Evolutionary conservation across 2,113 vertebrate species (phyloP).

Genomic region (Callipepla squamata): DNA sequence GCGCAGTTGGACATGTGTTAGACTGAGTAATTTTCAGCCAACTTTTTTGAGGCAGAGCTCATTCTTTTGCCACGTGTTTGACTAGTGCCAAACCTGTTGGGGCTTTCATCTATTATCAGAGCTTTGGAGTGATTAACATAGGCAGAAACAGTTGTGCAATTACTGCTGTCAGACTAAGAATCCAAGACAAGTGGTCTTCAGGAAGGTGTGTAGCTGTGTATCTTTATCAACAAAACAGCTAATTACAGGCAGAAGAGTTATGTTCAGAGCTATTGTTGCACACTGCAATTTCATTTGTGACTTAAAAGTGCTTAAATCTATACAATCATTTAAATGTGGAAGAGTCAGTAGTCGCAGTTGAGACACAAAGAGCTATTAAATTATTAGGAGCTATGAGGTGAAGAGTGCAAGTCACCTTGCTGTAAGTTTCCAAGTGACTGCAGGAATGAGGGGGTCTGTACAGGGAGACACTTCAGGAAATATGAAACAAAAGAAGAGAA

Average conservation of each 20-base stretch:
- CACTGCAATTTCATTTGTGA: not conserved
- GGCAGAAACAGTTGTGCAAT: not conserved
- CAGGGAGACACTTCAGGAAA: not conserved
- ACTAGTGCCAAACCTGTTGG: not conserved
- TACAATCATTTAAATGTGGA: not conserved
- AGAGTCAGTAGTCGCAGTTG: not conserved
- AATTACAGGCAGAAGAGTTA: not conserved
- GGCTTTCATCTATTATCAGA: not conserved
- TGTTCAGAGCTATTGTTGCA: not conserved
- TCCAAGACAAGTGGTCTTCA: not conserved
- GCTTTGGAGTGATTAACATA: not conserved
- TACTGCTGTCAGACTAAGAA: not conserved
- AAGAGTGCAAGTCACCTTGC: not conserved
- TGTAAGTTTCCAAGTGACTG: not conserved
- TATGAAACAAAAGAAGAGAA: not conserved
- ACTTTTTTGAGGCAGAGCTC: not conserved
- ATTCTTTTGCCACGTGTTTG: not conserved
- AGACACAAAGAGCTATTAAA: not conserved
- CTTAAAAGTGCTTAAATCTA: not conserved
- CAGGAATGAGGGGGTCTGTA: not conserved
- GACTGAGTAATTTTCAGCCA: not conserved
- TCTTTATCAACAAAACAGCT: not conserved
- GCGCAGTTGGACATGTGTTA: not conserved
- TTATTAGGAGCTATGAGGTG: not conserved
- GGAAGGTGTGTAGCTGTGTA: not conserved